A percentile compares a stretch with the other conserved stretches of the same genome.
Conservation (phyloP, 2,113 vertebrate genomes). For the Ptyas mucosa region DNA sequence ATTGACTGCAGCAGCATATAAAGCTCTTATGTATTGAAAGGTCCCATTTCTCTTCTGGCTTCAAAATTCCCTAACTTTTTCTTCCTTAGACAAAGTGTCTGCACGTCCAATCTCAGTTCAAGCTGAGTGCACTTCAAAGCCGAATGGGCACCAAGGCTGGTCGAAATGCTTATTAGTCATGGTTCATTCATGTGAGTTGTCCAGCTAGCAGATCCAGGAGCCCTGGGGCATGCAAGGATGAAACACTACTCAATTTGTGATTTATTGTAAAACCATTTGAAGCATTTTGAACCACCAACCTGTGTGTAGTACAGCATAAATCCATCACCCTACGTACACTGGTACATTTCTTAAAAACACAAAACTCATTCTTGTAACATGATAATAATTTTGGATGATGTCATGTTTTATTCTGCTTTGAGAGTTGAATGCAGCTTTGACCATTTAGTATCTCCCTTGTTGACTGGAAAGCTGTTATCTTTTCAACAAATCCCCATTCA, state of each 20-base stretch:
- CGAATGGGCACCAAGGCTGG: not conserved
- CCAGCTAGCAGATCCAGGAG: not conserved
- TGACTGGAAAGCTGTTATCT: not conserved
- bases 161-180: not conserved
- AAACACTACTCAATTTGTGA: not conserved
- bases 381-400: not conserved
- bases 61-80: not conserved
- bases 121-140: not conserved
- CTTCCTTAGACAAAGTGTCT: slow-evolving; percentile 19
- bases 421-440: not conserved
- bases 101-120: not conserved
- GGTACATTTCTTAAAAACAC: not conserved
- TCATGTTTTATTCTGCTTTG: not conserved
- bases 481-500: not conserved
- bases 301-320: not conserved
- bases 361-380: not conserved
- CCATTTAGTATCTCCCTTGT: not conserved
- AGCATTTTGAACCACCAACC: not conserved
- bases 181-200: not conserved
- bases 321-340: not conserved
- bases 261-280: not conserved
- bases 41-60: slow-evolving; percentile 19
- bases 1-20: not conserved
- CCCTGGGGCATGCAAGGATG: not conserved
- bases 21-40: slow-evolving; percentile 10